phyloP scores from a whole-genome alignment of 2,797 vertebrate genomes.

The Acanthornis magna region DNA sequence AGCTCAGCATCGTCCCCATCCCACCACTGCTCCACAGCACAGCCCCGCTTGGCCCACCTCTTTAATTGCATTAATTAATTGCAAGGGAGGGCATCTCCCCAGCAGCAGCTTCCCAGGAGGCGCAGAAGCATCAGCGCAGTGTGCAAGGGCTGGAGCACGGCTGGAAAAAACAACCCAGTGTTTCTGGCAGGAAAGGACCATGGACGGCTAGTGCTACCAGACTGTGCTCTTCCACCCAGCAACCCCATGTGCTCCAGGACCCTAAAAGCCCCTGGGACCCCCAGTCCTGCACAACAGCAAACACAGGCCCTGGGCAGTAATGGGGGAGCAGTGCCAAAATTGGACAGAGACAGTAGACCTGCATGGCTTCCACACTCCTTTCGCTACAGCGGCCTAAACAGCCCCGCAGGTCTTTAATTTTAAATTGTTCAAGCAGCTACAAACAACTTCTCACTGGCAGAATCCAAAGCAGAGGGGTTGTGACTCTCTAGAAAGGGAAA shows the following conservation, averaged over 20 bases:
- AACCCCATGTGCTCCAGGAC: fast-evolving
- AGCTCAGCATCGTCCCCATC: neutral
- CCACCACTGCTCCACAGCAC: neutral
- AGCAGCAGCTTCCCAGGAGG: neutral
- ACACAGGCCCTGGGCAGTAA: neutral
- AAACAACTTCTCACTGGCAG: neutral
- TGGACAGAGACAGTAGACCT: neutral
- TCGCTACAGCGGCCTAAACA: fast-evolving
- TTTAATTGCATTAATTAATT: constrained; percentile 28
- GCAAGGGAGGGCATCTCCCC: neutral
- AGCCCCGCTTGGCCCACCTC: neutral
- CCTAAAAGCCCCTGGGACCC: neutral
- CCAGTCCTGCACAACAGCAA: neutral
- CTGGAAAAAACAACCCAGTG: neutral
- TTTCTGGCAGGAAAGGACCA: neutral
- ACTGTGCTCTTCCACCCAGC: neutral
- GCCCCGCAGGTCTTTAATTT: neutral
- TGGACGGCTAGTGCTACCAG: neutral
- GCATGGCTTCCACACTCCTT: neutral
- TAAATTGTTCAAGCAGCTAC: neutral
- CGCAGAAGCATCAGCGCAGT: neutral
- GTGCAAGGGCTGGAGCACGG: fast-evolving
- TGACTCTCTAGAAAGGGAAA: neutral
- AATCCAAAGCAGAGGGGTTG: neutral
- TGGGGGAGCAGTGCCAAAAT: neutral